Percentiles rank a stretch among this genome's conserved stretches.
Conservation (phyloP, 2,797 vertebrate species). For the Sebastes diaconus region DNA sequence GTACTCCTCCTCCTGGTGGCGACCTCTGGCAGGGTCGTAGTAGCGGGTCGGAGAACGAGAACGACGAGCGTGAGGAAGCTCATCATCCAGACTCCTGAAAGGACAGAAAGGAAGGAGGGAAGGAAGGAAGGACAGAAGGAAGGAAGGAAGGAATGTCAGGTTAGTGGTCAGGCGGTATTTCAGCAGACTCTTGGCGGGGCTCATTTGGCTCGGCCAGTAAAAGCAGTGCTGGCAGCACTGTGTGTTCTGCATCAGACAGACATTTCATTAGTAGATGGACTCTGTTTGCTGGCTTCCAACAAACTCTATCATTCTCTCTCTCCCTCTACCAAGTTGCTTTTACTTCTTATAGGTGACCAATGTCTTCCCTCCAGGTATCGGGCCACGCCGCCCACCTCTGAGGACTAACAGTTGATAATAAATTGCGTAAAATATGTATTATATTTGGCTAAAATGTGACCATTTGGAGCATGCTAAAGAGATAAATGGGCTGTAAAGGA, state of each 20-base stretch:
- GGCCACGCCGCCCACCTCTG: neutral
- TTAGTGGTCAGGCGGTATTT: slow-evolving; percentile 33
- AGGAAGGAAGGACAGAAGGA: neutral
- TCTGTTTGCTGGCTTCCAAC: slow-evolving; percentile 47
- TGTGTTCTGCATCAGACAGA: slow-evolving; percentile 59
- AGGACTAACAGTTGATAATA: neutral
- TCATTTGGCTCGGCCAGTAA: slow-evolving; percentile 57
- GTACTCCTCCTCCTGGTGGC: slow-evolving; percentile 83
- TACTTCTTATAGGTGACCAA: neutral
- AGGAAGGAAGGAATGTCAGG: neutral
- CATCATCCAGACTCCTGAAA: slow-evolving; percentile 96
- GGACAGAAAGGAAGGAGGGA: neutral
- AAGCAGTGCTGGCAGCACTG: slow-evolving; percentile 70
- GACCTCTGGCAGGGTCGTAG: slow-evolving; percentile 88
- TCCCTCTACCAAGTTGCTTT: slow-evolving; percentile 9
- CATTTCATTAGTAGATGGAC: slow-evolving; percentile 76
- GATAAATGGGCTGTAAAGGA: neutral
- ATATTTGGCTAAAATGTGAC: neutral
- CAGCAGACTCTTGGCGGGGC: slow-evolving; percentile 38
- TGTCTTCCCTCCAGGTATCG: neutral
- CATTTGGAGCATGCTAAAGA: neutral
- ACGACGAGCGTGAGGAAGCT: slow-evolving; percentile 92
- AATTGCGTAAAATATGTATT: neutral
- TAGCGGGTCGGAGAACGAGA: slow-evolving; percentile 95
- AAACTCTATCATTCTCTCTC: slow-evolving; percentile 15